Conservation (phyloP, 2,797 vertebrate genomes). For the Trachurus trachurus region DNA sequence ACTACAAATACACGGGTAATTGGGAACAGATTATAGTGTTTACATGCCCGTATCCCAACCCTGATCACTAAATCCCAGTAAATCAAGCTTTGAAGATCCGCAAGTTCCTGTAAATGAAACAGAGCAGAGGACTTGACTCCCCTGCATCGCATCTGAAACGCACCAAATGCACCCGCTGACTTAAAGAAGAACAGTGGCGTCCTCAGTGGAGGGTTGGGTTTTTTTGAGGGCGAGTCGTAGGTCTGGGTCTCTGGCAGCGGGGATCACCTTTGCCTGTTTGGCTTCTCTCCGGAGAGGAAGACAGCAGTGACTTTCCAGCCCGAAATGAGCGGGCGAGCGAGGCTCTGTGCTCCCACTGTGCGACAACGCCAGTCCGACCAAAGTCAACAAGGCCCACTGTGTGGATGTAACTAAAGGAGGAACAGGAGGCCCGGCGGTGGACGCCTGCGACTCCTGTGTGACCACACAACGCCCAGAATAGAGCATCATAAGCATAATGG, state of each 20-base stretch:
- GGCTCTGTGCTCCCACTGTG: conserved; percentile 47
- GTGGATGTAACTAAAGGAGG: conserved; percentile 65
- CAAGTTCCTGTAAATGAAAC: conserved; percentile 18
- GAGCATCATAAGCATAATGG: conserved; percentile 61
- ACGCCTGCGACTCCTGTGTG: conserved; percentile 55
- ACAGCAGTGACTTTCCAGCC: conserved; percentile 68
- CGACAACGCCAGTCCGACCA: conserved; percentile 63
- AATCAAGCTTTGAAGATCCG: not conserved
- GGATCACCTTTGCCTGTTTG: conserved; percentile 52
- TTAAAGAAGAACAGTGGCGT: conserved; percentile 49
- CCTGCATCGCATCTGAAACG: conserved; percentile 1
- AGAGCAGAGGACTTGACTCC: conserved; percentile 11
- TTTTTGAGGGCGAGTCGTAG: conserved; percentile 1
- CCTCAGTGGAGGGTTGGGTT: conserved; percentile 30
- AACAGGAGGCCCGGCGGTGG: conserved; percentile 39
- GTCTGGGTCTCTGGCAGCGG: conserved; percentile 37
- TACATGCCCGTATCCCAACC: conserved; percentile 9
- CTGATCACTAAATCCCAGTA: conserved; percentile 13
- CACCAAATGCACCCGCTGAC: conserved; percentile 25
- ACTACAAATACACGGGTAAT: conserved; percentile 27
- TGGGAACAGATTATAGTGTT: conserved; percentile 30
- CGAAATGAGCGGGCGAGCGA: conserved; percentile 49
- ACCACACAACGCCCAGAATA: conserved; percentile 58
- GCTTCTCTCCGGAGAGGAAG: conserved; percentile 52
- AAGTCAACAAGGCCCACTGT: conserved; percentile 70